Base-by-base conservation (phyloP, 2,888 invertebrate genomes). In the Polyommatus iphigenia region DNA sequence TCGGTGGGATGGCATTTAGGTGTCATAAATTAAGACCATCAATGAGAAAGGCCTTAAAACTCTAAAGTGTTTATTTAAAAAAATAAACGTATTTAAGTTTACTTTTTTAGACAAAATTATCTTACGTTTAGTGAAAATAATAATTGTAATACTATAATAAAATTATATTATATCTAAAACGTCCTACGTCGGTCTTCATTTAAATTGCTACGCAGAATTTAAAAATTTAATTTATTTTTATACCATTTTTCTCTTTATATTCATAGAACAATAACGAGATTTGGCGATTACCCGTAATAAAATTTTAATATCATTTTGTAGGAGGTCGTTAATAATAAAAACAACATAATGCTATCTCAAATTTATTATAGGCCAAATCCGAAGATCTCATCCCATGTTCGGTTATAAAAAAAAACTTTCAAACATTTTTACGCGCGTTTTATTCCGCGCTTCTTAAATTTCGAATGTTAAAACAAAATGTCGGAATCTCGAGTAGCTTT, bases 371-470 rank as follows among this genome's bases (percentile, higher is more conserved):
- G 78, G 77, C 78, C 79, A 78, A 80, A 78, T 78, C 72, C 80
- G 80, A 80, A 75, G 20, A 79, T 79, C 78, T 81, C 79, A 81
- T 81, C 81, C 80, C 79, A 83, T 83, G 82, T 83, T 84, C 80
- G 78, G 82, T 81, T 82, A 86, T 87, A 87, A 87, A 84, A 85
- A 83, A 85, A 10, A 83, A 85, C 83, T 83, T 83, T 81, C 78
- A 76, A 81, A 82, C 81, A 77, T 80, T 85, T 87, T 87, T 85
- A 87, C 83, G 85, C 83, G 79, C 83, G 79, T 88, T 89, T 88
- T 87, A 88, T 86, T 85, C 83, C 85, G 82, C 79, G 83, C 86
- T 87, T 89, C 90, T 89, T 87, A 89, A 90, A 90, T 86, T 89
- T 87, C 86, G 84, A 89, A 88, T 85, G 83, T 82, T 85, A 85